phyloP scores from a whole-genome alignment of 2,113 vertebrate species.

The Ascaphus truei region DNA sequence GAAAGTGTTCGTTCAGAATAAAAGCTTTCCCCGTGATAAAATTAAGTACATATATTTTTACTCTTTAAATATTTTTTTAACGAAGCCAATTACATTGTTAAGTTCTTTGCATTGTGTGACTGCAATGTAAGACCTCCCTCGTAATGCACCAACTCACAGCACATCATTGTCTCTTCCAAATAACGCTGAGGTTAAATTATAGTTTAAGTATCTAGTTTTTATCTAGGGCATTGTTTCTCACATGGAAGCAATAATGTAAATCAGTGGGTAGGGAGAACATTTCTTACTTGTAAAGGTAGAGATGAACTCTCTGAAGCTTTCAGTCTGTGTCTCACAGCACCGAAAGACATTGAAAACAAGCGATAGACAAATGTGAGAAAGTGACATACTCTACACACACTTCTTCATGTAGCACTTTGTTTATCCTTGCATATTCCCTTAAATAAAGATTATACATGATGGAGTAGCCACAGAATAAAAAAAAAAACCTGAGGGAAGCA shows the following conservation, averaged over 20 bases:
- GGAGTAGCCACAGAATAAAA: too few relatives aligned
- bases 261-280: not conserved
- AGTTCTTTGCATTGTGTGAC: not conserved
- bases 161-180: not conserved
- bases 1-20: too few relatives aligned
- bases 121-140: too few relatives aligned
- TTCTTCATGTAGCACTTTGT: not conserved
- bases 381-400: not conserved
- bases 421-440: not conserved
- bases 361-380: not conserved
- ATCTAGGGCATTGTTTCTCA: slow-evolving; percentile 4
- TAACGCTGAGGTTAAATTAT: not conserved
- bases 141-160: not conserved
- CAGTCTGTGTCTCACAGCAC: too few relatives aligned
- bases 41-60: too few relatives aligned
- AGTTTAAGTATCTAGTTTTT: not conserved
- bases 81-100: too few relatives aligned
- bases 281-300: not conserved
- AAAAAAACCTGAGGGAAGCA: too few relatives aligned
- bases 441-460: not conserved
- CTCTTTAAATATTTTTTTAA: too few relatives aligned
- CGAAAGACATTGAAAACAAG: not conserved
- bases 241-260: not conserved
- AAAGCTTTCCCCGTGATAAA: too few relatives aligned
- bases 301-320: not conserved